A percentile compares a stretch with the other conserved stretches of the same genome.
Evolutionary conservation across 2,113 vertebrate species (phyloP).

Genomic region (Glaucomys volans): DNA sequence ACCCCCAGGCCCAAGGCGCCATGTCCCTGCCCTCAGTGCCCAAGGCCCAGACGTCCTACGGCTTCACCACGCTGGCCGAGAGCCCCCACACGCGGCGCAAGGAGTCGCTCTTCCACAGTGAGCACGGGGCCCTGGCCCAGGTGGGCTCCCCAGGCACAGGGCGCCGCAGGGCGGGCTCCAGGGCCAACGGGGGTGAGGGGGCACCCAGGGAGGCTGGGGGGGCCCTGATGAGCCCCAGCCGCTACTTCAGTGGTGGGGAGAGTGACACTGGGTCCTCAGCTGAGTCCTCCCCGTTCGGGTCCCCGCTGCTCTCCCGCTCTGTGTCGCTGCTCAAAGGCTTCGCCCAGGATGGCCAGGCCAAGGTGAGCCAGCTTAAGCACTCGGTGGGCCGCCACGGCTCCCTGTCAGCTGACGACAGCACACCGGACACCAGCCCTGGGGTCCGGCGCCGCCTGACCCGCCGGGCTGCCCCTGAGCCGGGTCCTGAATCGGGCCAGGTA

Average conservation of each 20-base stretch:
- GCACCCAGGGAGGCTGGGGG: constrained; percentile 88
- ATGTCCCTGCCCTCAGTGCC: constrained; percentile 96
- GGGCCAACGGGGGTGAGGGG: constrained; percentile 85
- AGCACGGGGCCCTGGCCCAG: constrained; percentile 91
- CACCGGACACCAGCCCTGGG: constrained; percentile 94
- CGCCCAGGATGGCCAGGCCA: constrained; percentile 96
- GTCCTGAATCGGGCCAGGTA: not conserved
- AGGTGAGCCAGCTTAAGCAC: constrained; percentile 95
- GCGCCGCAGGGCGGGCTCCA: constrained; percentile 86
- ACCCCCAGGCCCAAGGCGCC: constrained; percentile 94
- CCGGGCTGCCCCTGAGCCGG: constrained; percentile 74
- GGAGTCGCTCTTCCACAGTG: constrained; percentile 97
- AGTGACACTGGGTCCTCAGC: constrained; percentile 98
- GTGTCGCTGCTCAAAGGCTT: constrained; percentile 96
- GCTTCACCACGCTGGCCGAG: constrained; percentile 95
- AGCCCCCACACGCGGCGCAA: constrained; percentile 97
- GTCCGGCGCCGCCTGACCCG: constrained; percentile 90
- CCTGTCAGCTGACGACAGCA: constrained; percentile 96
- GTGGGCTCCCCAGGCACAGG: constrained; percentile 90
- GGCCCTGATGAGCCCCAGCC: constrained; percentile 93
- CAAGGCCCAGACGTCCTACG: constrained; percentile 97
- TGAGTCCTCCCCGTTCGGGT: constrained; percentile 96
- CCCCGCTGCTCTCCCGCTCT: constrained; percentile 95
- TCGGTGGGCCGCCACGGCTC: constrained; percentile 95
- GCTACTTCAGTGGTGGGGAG: constrained; percentile 96